Conservation (phyloP, 2,797 vertebrate genomes). For the Pantherophis alleghaniensis region DNA sequence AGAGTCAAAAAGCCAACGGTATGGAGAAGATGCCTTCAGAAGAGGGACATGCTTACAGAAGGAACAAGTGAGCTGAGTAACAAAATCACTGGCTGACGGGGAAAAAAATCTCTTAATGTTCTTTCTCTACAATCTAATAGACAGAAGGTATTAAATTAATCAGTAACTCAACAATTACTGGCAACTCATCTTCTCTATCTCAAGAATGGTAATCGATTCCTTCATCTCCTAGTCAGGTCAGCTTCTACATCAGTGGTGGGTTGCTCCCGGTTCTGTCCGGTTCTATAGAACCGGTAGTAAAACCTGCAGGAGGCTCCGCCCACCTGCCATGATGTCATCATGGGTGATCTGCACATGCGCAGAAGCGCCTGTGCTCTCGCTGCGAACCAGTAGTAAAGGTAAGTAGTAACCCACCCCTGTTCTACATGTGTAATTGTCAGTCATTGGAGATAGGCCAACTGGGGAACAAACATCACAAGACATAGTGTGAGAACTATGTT, state of each 20-base stretch:
- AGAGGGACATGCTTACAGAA: not conserved
- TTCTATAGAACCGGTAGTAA: too few species aligned
- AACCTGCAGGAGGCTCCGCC: too few species aligned
- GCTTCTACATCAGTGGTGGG: not conserved
- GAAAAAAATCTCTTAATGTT: conserved; percentile 40
- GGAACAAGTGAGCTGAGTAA: not conserved
- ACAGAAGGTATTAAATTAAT: conserved; percentile 12
- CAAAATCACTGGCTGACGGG: conserved; percentile 34
- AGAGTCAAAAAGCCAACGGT: conserved; percentile 45
- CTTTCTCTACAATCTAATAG: conserved; percentile 17
- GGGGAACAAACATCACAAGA: not conserved
- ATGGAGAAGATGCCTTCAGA: not conserved
- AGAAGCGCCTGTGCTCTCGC: too few species aligned
- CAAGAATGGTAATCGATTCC: not conserved
- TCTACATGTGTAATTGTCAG: not conserved
- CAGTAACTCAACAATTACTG: too few species aligned
- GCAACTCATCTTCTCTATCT: not conserved
- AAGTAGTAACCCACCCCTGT: not conserved
- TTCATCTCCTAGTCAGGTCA: not conserved
- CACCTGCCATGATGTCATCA: too few species aligned
- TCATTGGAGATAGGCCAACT: not conserved
- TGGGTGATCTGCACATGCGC: too few species aligned
- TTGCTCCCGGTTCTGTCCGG: too few species aligned
- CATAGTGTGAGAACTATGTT: not conserved
- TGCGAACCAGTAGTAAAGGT: too few species aligned